phyloP scores from a whole-genome alignment of 2,888 invertebrate species.

The Agrilus biguttatus region DNA sequence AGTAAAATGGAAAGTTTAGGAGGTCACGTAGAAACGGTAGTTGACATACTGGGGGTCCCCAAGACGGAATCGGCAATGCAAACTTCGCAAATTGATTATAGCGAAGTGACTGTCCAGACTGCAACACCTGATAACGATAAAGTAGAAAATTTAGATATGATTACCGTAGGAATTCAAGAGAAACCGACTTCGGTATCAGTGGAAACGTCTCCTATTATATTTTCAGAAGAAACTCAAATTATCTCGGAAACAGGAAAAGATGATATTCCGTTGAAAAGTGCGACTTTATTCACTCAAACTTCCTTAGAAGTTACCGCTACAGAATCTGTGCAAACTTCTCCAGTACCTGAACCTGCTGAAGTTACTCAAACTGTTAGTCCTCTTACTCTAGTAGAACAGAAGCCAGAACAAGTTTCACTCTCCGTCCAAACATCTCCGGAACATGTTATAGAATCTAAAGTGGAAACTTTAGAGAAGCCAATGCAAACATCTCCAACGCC shows the following conservation, averaged over 20 bases:
- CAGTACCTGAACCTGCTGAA: slow-evolving; percentile 19
- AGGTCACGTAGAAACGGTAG: slow-evolving; percentile 22
- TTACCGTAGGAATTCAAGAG: slow-evolving; percentile 1
- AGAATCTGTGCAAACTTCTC: slow-evolving; percentile 35
- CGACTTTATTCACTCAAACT: too few species aligned
- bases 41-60: slow-evolving; percentile 15
- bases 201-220: slow-evolving; percentile 17
- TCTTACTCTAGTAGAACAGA: background rate
- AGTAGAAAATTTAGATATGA: slow-evolving; percentile 6
- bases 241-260: slow-evolving; percentile 14
- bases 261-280: slow-evolving; percentile 21
- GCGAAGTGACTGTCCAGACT: slow-evolving; percentile 28
- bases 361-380: slow-evolving; percentile 15
- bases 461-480: too few species aligned
- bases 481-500: too few species aligned
- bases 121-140: slow-evolving; percentile 24
- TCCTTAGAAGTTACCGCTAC: too few species aligned
- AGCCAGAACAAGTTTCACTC: background rate
- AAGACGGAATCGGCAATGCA: slow-evolving; percentile 27
- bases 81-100: slow-evolving; percentile 18
- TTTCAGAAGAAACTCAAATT: slow-evolving; percentile 16
- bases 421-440: too few species aligned
- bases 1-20: slow-evolving; percentile 20
- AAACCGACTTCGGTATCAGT: slow-evolving; percentile 10
- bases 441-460: too few species aligned